phyloP scores from a whole-genome alignment of 64 coral and sea anemone species.

The Porites lutea region DNA sequence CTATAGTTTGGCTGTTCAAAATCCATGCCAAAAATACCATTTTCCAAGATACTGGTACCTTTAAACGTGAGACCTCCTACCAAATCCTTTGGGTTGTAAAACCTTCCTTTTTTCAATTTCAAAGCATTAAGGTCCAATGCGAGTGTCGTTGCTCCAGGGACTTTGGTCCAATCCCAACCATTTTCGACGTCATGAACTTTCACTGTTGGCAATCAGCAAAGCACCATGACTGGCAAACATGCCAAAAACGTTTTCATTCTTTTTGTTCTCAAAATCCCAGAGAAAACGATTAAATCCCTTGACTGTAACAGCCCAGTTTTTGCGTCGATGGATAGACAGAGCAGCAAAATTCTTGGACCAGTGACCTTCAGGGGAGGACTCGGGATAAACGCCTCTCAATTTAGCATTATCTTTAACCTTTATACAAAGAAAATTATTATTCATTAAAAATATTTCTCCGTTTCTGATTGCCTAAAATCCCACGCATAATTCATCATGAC shows the following conservation, averaged over 20 bases:
- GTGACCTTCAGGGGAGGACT: constrained; percentile 36
- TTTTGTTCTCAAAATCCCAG: constrained; percentile 60
- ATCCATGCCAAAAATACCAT: constrained; percentile 72
- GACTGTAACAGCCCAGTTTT: constrained; percentile 53
- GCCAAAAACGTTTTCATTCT: constrained; percentile 60
- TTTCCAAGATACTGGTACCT: constrained; percentile 4
- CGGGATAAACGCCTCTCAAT: background rate
- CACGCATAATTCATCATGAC: no score
- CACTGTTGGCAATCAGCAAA: constrained; percentile 74
- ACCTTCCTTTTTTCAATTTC: background rate
- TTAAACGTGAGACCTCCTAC: constrained; percentile 58
- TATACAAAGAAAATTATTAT: background rate
- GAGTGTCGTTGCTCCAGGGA: constrained; percentile 73
- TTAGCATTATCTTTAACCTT: background rate
- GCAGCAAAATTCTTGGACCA: constrained; percentile 60
- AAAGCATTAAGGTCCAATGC: background rate
- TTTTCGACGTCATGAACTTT: constrained; percentile 61
- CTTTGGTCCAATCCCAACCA: constrained; percentile 77
- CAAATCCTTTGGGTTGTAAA: constrained; percentile 51
- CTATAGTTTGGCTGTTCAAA: constrained; percentile 50
- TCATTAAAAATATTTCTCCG: no score
- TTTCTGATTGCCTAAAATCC: no score
- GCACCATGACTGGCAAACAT: constrained; percentile 65
- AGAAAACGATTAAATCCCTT: constrained; percentile 73
- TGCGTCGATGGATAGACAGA: constrained; percentile 61